These are phyloP conservation scores for Erebia palarica DNA, from an alignment of 2,888 invertebrate genomes.

Conservation along the genomic window DNA sequence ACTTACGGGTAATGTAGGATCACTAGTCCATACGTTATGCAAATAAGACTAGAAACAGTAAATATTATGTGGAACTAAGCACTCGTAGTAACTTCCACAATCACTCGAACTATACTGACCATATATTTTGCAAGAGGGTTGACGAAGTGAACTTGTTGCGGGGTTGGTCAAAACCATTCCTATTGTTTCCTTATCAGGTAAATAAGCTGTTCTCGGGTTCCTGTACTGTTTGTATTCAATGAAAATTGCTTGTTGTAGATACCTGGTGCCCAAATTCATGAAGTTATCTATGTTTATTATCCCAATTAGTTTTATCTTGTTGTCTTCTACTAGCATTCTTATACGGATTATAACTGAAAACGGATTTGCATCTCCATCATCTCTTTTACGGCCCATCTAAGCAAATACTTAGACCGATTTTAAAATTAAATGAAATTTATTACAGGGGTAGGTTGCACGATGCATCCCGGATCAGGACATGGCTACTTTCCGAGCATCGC, in stretches of 20 bases:
- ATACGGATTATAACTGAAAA: slow-evolving; percentile 17
- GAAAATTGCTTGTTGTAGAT: neutral
- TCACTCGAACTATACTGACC: slow-evolving; percentile 26
- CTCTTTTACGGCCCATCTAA: too few species aligned
- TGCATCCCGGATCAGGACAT: too few species aligned
- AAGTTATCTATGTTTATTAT: slow-evolving; percentile 17
- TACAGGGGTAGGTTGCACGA: too few species aligned
- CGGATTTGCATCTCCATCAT: neutral
- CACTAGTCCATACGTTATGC: neutral
- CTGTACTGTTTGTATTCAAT: slow-evolving; percentile 23
- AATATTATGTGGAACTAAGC: neutral
- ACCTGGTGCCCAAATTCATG: slow-evolving; percentile 17
- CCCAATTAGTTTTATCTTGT: slow-evolving; percentile 7
- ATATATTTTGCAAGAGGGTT: slow-evolving; percentile 22
- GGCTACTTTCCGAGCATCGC: too few species aligned
- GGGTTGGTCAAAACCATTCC: slow-evolving; percentile 23
- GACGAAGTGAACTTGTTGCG: slow-evolving; percentile 19
- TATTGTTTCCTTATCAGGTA: slow-evolving; percentile 36
- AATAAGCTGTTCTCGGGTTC: slow-evolving; percentile 19
- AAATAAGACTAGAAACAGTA: neutral
- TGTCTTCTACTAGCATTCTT: slow-evolving; percentile 21
- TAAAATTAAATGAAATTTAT: too few species aligned
- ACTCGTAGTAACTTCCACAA: slow-evolving; percentile 21
- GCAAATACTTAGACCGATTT: too few species aligned
- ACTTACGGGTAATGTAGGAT: neutral